Evolutionary conservation across 2,888 invertebrate genomes (phyloP), one percentile per base, ranked within the genome.

Genomic region (Cheilosia soror): DNA sequence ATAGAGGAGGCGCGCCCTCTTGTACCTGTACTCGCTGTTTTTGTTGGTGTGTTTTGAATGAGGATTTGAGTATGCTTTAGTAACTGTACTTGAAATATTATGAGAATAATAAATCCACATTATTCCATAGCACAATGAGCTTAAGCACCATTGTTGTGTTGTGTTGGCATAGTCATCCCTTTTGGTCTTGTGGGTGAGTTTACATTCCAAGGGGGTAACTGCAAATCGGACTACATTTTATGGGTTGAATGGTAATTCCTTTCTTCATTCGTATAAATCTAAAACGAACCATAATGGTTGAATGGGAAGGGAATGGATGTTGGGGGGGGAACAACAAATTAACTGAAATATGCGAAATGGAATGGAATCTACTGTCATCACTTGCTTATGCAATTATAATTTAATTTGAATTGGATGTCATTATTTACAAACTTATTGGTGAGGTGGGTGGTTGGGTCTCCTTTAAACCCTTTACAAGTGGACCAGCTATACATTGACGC

Each of bases 91-190:
- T 63, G 84, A 80, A 76, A 71, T 84, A 75, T 84, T 84, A 76
- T 75, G 80, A 84, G 58, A 84, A 84, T 55, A 69, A 84, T 80
- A 84, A 84, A 80, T 84, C 75, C 58, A 69, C 69, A 69, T 69
- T 78, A 78, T 71, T 78, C 49, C 47, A 20, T 53, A 63, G 69
- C 33, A 78, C 79, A 84, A 75, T 69, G 65, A 71, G 65, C 58
- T 42, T 80, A 79, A 84, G 63, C 69, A 65, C 65, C 33, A 71
- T 84, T 76, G 80, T 84, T 83, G 47, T 73, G 49, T 69, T 51
- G 65, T 25, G 25, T 5, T 27, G 25, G 13, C 9, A 20, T n/a
- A 71, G 55, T 72, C 60, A 82, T 72, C 37, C 53, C 25, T 27
- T 9, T 72, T 63, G 51, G 57, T 42, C 15, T 11, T 49, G 27